These are phyloP conservation scores for Batillaria attramentaria DNA, from an alignment of 1,140 invertebrate genomes.

Conservation along the genomic window DNA sequence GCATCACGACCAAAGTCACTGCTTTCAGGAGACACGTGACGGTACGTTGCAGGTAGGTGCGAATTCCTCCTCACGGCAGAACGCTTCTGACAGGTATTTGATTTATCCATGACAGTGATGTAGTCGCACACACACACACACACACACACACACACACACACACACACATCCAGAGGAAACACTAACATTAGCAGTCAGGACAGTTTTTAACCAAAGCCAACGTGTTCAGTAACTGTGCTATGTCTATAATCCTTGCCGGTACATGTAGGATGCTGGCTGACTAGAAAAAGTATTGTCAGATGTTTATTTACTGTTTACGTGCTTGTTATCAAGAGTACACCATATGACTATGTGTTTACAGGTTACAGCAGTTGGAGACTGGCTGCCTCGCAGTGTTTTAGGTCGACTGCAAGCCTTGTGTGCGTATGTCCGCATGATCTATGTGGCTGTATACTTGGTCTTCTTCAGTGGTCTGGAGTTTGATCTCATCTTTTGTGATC, in stretches of 20 bases:
- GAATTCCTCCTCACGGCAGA: neutral
- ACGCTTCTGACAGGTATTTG: too few species aligned
- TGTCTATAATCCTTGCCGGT: too few species aligned
- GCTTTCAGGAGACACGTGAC: conserved; percentile 94
- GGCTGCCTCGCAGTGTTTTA: conserved; percentile 78
- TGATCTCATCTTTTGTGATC: conserved; percentile 92
- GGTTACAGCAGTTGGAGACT: conserved; percentile 69
- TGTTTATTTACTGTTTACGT: too few species aligned
- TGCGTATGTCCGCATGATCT: conserved; percentile 95
- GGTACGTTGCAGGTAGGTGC: conserved; percentile 83
- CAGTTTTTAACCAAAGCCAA: too few species aligned
- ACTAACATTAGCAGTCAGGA: too few species aligned
- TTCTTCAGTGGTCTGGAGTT: conserved; percentile 76
- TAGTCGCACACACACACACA: conserved; percentile 2
- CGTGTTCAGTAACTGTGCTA: too few species aligned
- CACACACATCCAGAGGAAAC: neutral
- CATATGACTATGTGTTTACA: neutral
- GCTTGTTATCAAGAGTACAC: too few species aligned
- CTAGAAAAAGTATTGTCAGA: too few species aligned
- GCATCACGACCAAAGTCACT: conserved; percentile 93
- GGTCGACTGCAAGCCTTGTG: conserved; percentile 91
- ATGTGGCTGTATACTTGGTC: conserved; percentile 80
- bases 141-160: conserved; percentile 15
- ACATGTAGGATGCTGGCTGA: too few species aligned
- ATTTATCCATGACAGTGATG: too few species aligned